Conservation (phyloP, 2,113 vertebrate species). For the zebrafish (Danio rerio) region DNA sequence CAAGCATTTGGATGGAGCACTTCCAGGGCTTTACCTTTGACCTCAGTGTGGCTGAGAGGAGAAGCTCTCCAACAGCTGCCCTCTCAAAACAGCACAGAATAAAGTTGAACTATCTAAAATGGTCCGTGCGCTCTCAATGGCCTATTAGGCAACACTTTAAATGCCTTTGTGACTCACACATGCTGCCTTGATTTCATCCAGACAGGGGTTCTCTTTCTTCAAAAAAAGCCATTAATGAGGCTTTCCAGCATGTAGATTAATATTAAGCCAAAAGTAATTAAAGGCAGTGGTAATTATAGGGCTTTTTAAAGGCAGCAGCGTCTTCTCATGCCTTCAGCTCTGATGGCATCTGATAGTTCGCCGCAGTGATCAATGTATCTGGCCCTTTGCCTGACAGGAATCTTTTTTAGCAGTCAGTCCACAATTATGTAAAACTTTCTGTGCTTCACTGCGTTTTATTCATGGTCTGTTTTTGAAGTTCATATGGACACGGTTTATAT, state of each 20-base stretch:
- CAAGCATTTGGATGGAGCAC: not conserved
- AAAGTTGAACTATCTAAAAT: constrained; percentile 18
- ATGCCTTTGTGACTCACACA: not conserved
- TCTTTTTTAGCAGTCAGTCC: constrained; percentile 29
- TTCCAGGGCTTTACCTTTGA: constrained; percentile 45
- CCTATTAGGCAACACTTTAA: constrained; percentile 6
- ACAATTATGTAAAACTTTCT: not conserved
- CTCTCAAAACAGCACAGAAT: constrained; percentile 23
- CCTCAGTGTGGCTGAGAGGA: constrained; percentile 29
- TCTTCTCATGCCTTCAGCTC: constrained; percentile 27
- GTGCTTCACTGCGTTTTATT: not conserved
- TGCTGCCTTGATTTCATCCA: constrained; percentile 3
- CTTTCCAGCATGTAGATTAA: constrained; percentile 18
- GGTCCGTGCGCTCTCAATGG: not conserved
- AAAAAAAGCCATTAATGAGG: not conserved
- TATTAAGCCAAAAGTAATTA: constrained; percentile 12
- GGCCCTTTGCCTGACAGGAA: not conserved
- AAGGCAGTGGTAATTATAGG: constrained; percentile 7
- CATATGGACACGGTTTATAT: not conserved
- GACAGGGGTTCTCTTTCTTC: not conserved
- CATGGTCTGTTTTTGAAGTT: not conserved
- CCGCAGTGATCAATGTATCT: constrained; percentile 32
- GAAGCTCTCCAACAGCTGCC: constrained; percentile 25
- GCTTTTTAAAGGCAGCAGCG: constrained; percentile 16
- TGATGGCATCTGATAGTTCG: constrained; percentile 27